Base-by-base conservation (phyloP, 2,113 vertebrate species). In the Himantopus leucocephalus region DNA sequence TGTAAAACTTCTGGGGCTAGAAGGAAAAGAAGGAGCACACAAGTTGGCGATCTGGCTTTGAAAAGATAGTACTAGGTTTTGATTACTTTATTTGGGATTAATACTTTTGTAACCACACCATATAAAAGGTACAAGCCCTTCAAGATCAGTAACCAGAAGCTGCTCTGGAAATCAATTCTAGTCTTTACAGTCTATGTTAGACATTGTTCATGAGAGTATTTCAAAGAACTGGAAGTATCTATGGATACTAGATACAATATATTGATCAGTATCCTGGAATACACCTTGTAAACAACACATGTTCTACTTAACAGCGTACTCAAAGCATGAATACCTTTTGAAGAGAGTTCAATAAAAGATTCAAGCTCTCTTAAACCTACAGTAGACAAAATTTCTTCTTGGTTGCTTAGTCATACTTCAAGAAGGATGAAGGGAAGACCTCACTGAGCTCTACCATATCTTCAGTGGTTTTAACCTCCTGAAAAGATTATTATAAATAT, bases 21-120 rank as follows among this genome's bases (percentile, higher is more conserved):
- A 72, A 70, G 29, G 29, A 74, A 87, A 74, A 84, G 6, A 22
- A 32, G 19, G 26, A 62, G 11, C 8, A 43, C 3, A 39, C 3
- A 53, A 27, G 2, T 5, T 55, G 21, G 37, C 0, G 0, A 43
- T 39, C 17, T 2, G 2, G 17, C 47, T 68, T 63, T 59, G 41
- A 37, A 64, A 79, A 34, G 11, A 8, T 22, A 71, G 17, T 24
- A 47, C 6, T 62, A 71, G 7, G 4, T 60, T 85, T 59, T 1
- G 2, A 20, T 35, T 59, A 8, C 10, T 91, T 64, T 78, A 26
- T 79, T 76, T 84, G 30, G 12, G 20, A 67, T 62, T 62, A 60
- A 52, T 53, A 22, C 4, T 53, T 43, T 4, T 29, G 35, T 19
- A 86, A 66, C 4, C 8, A 53, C 34, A 34, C 12, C 14, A 15